Conservation (phyloP, 2,888 invertebrate genomes). For the Ormyrus pomaceus region DNA sequence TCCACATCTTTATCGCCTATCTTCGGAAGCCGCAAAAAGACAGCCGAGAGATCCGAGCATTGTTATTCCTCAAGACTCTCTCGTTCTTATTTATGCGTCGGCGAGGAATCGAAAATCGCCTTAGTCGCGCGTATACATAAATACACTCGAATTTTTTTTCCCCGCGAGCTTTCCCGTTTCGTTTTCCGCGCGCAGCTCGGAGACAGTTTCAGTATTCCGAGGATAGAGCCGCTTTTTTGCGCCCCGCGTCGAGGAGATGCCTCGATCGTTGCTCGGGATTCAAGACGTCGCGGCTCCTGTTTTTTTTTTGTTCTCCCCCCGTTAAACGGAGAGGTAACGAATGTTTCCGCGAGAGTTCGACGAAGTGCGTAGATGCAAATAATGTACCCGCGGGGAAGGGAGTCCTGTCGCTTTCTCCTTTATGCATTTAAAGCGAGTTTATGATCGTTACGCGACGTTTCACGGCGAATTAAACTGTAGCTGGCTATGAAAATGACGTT, state of each 20-base stretch:
- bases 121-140: slow-evolving; percentile 3
- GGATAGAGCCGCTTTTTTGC: slow-evolving; percentile 37
- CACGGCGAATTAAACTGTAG: slow-evolving; percentile 26
- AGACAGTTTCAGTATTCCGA: slow-evolving; percentile 37
- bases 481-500: not conserved
- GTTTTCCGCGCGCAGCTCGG: not conserved
- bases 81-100: slow-evolving; percentile 40
- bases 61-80: slow-evolving; percentile 39
- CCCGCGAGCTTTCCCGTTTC: slow-evolving; percentile 9
- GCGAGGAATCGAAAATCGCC: slow-evolving; percentile 43
- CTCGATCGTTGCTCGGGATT: slow-evolving; percentile 16
- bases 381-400: too few species aligned
- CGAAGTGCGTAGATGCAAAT: too few species aligned
- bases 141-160: slow-evolving; percentile 26
- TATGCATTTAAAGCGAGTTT: slow-evolving; percentile 34
- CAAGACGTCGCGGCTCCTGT: not conserved
- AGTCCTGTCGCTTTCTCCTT: not conserved
- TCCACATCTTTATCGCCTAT: slow-evolving; percentile 42
- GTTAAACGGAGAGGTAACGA: slow-evolving; percentile 10
- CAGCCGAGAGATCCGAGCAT: slow-evolving; percentile 24
- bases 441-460: slow-evolving; percentile 22
- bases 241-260: not conserved
- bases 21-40: slow-evolving; percentile 6
- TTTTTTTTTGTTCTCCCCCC: slow-evolving; percentile 14
- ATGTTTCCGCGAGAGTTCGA: slow-evolving; percentile 25